Percentiles rank a stretch among this genome's conserved stretches.
These are phyloP conservation scores for Callionymus lyra DNA, from an alignment of 2,113 vertebrate species.

Conservation along the genomic window DNA sequence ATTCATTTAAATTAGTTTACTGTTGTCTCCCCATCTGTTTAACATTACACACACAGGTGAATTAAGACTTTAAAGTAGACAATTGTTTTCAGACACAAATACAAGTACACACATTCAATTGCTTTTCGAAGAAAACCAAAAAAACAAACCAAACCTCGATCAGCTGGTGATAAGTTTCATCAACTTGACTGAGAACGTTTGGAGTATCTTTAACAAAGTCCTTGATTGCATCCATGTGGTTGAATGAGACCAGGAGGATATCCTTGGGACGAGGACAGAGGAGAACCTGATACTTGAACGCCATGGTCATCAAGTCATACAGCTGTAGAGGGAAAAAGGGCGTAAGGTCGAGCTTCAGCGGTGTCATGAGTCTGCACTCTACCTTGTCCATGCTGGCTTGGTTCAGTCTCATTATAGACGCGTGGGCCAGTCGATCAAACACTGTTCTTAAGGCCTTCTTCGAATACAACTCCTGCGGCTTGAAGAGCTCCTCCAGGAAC, in stretches of 20 bases:
- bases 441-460: slow-evolving; percentile 91
- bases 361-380: background rate
- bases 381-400: slow-evolving; percentile 99
- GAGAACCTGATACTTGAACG: slow-evolving; percentile 96
- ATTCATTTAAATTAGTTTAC: too few relatives aligned
- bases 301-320: slow-evolving; percentile 98
- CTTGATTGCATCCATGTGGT: slow-evolving; percentile 94
- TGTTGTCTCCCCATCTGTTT: too few relatives aligned
- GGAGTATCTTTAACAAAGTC: slow-evolving; percentile 84
- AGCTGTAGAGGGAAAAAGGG: slow-evolving; percentile 66
- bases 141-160: slow-evolving; percentile 60
- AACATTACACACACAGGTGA: too few relatives aligned
- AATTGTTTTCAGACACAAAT: background rate
- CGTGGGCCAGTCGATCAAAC: slow-evolving; percentile 90
- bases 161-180: slow-evolving; percentile 81
- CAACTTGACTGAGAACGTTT: slow-evolving; percentile 81
- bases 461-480: slow-evolving; percentile 93
- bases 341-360: background rate
- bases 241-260: slow-evolving; percentile 89
- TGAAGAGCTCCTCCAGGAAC: slow-evolving; percentile 94
- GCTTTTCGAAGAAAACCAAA: background rate
- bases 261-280: slow-evolving; percentile 89
- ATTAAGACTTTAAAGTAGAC: too few relatives aligned
- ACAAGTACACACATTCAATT: background rate
- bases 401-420: slow-evolving; percentile 97